Evolutionary conservation across 2,113 vertebrate genomes (phyloP).

Genomic region (Andinoacara biseriatus): DNA sequence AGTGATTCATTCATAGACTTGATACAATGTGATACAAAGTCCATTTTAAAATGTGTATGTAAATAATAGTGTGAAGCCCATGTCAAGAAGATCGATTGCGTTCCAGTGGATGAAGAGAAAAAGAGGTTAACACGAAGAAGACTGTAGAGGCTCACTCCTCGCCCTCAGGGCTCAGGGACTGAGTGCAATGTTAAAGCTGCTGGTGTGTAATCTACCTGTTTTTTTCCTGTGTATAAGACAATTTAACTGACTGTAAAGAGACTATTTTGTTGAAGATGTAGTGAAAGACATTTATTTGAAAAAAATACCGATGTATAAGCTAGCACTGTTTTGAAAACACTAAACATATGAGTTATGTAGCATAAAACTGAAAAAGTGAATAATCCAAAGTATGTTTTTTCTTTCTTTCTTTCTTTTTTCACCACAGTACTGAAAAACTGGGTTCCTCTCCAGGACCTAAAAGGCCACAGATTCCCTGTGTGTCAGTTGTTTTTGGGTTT

Average conservation of each 20-base stretch:
- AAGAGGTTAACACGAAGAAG: constrained; percentile 5
- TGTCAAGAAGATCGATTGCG: constrained; percentile 4
- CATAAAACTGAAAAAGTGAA: not conserved
- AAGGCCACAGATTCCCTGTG: constrained; percentile 1
- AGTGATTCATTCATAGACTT: constrained; percentile 18
- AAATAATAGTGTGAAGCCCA: constrained; percentile 1
- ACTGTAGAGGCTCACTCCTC: constrained; percentile 12
- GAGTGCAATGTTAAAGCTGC: constrained; percentile 43
- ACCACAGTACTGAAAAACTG: not conserved
- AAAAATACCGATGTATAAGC: constrained; percentile 40
- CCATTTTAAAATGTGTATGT: constrained; percentile 23
- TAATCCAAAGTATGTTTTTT: constrained; percentile 45
- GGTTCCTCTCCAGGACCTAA: not conserved
- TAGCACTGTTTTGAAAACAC: constrained; percentile 57
- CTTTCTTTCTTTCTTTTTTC: not conserved
- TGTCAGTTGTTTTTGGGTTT: not conserved
- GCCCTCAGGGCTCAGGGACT: not conserved
- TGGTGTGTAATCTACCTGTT: constrained; percentile 40
- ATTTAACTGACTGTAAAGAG: constrained; percentile 48
- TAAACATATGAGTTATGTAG: constrained; percentile 29
- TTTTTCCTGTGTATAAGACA: constrained; percentile 25
- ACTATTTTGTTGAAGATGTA: constrained; percentile 53
- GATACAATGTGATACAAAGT: constrained; percentile 19
- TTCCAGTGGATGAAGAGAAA: constrained; percentile 4
- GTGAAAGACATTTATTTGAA: constrained; percentile 51